Percentiles rank a stretch among this genome's conserved stretches.
Conservation (phyloP, 2,888 invertebrate species). For the Adela reaumurella region DNA sequence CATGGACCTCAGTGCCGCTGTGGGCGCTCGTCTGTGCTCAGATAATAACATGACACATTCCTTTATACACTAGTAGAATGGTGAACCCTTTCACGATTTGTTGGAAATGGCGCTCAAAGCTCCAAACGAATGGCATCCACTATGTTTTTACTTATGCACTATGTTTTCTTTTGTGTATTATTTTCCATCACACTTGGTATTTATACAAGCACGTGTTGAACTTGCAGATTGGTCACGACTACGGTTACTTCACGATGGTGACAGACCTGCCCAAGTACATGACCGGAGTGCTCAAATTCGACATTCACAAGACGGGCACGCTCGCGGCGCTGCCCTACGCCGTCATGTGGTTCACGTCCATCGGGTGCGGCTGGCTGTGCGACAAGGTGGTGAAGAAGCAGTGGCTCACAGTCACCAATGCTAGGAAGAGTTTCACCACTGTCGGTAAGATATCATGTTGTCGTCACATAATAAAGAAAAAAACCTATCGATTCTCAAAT, state of each 20-base stretch:
- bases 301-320: constrained; percentile 61
- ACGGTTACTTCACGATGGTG: constrained; percentile 69
- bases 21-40: constrained; percentile 75
- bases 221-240: constrained; percentile 66
- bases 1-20: constrained; percentile 65
- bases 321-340: constrained; percentile 64
- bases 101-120: too few species aligned
- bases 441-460: constrained; percentile 52
- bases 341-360: constrained; percentile 64
- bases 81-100: too few species aligned
- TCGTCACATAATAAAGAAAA: too few species aligned
- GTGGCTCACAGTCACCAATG: constrained; percentile 53
- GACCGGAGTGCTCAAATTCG: constrained; percentile 64
- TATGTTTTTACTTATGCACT: too few species aligned
- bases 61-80: too few species aligned
- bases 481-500: too few species aligned
- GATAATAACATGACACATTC: constrained; percentile 61
- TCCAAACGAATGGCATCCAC: too few species aligned
- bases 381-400: constrained; percentile 64
- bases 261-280: constrained; percentile 69
- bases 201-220: too few species aligned
- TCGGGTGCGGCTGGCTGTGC: constrained; percentile 63
- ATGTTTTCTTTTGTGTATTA: too few species aligned
- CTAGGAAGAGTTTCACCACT: constrained; percentile 65
- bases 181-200: too few species aligned